Evolutionary conservation across 2,113 vertebrate species (phyloP).

Genomic region (Xiphorhynchus elegans): DNA sequence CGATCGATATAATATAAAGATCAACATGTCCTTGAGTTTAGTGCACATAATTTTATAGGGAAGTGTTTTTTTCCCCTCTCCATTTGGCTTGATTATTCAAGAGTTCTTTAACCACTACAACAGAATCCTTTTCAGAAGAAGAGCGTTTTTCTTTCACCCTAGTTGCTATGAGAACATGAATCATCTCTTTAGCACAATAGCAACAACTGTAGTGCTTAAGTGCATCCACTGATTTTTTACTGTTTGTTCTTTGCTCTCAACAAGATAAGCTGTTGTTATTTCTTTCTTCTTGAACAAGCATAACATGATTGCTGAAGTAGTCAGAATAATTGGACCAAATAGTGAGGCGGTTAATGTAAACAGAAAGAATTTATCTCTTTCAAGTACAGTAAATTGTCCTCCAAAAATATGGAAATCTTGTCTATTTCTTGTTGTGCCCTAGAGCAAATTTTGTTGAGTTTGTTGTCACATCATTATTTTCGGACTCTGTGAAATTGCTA

Average conservation of each 20-base stretch:
- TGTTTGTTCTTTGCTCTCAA: conserved; percentile 82
- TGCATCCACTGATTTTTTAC: conserved; percentile 81
- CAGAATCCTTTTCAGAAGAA: conserved; percentile 77
- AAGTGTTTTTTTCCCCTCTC: conserved; percentile 66
- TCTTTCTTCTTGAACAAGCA: conserved; percentile 84
- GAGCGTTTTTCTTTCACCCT: conserved; percentile 37
- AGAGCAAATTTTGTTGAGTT: conserved; percentile 81
- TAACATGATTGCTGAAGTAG: conserved; percentile 83
- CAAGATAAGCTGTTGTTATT: conserved; percentile 85
- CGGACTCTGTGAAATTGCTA: conserved; percentile 66
- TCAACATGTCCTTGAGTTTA: conserved; percentile 61
- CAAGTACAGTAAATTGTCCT: conserved; percentile 75
- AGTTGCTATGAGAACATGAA: conserved; percentile 83
- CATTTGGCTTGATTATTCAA: conserved; percentile 77
- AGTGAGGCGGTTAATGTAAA: conserved; percentile 80
- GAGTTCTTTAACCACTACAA: conserved; percentile 77
- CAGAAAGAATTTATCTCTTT: conserved; percentile 79
- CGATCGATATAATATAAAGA: conserved; percentile 30
- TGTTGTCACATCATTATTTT: conserved; percentile 75
- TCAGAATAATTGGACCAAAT: conserved; percentile 82
- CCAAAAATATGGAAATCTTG: conserved; percentile 72
- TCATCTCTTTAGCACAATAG: conserved; percentile 81
- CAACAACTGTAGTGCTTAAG: conserved; percentile 77
- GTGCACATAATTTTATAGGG: conserved; percentile 61
- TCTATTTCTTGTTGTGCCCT: conserved; percentile 78